Evolutionary conservation across 2,888 invertebrate genomes (phyloP).

Genomic region (Eupithecia dodoneata): DNA sequence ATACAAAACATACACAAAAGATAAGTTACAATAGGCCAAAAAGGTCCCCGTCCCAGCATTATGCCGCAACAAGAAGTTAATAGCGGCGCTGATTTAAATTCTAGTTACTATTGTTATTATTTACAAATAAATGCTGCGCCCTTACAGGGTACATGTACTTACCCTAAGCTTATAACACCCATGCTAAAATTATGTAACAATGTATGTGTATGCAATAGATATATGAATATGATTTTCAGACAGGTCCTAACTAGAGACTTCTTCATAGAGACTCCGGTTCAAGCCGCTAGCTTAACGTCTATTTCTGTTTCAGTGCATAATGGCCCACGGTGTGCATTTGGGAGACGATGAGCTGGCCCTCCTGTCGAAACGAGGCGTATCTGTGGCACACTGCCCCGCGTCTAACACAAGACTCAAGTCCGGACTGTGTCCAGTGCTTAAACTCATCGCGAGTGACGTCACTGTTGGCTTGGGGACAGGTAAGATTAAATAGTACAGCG

Average conservation of each 20-base stretch:
- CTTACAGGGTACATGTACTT: no score
- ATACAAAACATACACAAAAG: no score
- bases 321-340: slow-evolving; percentile 94
- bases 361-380: slow-evolving; percentile 85
- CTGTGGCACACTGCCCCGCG: slow-evolving; percentile 93
- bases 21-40: no score
- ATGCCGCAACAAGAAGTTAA: no score
- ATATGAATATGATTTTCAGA: no score
- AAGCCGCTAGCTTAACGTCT: neutral
- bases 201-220: no score
- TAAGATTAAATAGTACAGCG: slow-evolving; percentile 58
- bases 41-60: no score
- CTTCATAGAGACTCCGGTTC: neutral
- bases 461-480: slow-evolving; percentile 95
- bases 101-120: no score
- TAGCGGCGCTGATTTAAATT: no score
- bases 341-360: slow-evolving; percentile 87
- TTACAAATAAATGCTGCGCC: no score
- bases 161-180: no score
- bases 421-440: slow-evolving; percentile 91
- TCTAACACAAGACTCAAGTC: slow-evolving; percentile 93
- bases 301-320: slow-evolving; percentile 77
- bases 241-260: neutral
- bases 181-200: no score
- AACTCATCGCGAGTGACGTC: slow-evolving; percentile 85